These are phyloP conservation scores for Drosophila rubida DNA, from an alignment of 2,888 invertebrate species.

Conservation along the genomic window DNA sequence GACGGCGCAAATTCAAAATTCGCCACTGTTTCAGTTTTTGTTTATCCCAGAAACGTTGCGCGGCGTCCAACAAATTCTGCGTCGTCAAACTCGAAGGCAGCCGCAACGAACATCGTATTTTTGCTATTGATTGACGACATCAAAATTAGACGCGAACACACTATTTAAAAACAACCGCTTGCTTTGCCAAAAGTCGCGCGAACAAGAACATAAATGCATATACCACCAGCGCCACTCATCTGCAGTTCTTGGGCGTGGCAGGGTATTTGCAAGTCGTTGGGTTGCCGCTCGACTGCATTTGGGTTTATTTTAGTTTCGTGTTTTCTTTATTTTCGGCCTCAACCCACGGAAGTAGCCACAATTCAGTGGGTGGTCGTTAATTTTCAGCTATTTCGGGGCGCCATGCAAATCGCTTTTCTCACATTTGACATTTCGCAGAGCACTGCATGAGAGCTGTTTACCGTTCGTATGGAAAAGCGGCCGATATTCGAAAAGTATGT, in stretches of 20 bases:
- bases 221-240: no score
- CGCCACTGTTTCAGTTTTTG: slow-evolving; percentile 45
- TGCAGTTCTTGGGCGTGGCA: no score
- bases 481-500: no score
- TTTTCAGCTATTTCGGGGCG: slow-evolving; percentile 56
- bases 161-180: slow-evolving; percentile 14
- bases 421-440: slow-evolving; percentile 63
- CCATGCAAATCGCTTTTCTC: slow-evolving; percentile 54
- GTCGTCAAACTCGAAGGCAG: slow-evolving; percentile 58
- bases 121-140: slow-evolving; percentile 59
- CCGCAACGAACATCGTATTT: slow-evolving; percentile 35
- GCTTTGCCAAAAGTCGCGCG: background rate
- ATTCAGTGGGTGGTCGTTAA: slow-evolving; percentile 60
- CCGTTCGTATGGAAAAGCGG: slow-evolving; percentile 2
- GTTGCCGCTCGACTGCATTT: background rate
- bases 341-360: slow-evolving; percentile 64
- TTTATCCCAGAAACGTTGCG: slow-evolving; percentile 50
- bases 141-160: slow-evolving; percentile 29
- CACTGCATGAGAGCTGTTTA: slow-evolving; percentile 35
- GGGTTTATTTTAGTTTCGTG: slow-evolving; percentile 13
- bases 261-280: slow-evolving; percentile 5
- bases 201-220: background rate
- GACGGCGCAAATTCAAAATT: slow-evolving; percentile 21
- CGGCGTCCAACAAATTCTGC: slow-evolving; percentile 70
- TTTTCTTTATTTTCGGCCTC: slow-evolving; percentile 38